These are phyloP conservation scores for Orthosia gothica DNA, from an alignment of 2,888 invertebrate species.

Conservation along the genomic window DNA sequence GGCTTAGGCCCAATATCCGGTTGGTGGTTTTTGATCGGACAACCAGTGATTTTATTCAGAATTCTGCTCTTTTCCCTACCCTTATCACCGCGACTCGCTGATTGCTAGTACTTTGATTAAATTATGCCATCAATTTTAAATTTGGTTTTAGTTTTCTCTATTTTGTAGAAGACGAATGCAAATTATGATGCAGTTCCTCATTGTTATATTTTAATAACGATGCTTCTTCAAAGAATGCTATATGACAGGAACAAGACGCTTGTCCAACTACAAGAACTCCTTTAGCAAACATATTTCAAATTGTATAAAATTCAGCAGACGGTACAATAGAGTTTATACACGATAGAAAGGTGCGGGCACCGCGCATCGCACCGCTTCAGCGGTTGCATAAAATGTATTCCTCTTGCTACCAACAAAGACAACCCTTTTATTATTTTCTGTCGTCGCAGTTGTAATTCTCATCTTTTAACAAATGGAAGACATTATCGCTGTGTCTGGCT, in stretches of 20 bases:
- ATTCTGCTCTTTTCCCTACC: background rate
- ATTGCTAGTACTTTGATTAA: background rate
- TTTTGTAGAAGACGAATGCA: background rate
- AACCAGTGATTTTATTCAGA: constrained; percentile 25
- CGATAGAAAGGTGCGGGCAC: constrained; percentile 76
- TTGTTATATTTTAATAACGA: constrained; percentile 3
- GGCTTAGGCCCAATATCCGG: constrained; percentile 75
- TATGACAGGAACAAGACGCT: constrained; percentile 11
- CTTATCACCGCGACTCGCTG: background rate
- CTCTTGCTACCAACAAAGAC: constrained; percentile 84
- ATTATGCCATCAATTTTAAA: background rate
- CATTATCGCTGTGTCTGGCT: constrained; percentile 88
- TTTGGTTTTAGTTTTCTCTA: background rate
- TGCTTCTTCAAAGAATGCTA: constrained; percentile 7
- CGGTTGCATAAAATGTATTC: constrained; percentile 86
- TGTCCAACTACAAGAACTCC: constrained; percentile 24
- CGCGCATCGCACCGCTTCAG: constrained; percentile 72
- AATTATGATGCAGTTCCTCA: background rate
- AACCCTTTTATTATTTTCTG: constrained; percentile 87
- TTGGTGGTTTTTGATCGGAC: constrained; percentile 70
- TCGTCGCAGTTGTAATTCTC: constrained; percentile 86
- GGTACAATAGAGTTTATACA: constrained; percentile 80
- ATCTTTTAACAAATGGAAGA: constrained; percentile 89
- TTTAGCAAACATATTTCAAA: constrained; percentile 49
- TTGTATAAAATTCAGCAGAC: constrained; percentile 63